Base-by-base conservation (phyloP, 2,113 vertebrate genomes). In the Nothoprocta pentlandii region DNA sequence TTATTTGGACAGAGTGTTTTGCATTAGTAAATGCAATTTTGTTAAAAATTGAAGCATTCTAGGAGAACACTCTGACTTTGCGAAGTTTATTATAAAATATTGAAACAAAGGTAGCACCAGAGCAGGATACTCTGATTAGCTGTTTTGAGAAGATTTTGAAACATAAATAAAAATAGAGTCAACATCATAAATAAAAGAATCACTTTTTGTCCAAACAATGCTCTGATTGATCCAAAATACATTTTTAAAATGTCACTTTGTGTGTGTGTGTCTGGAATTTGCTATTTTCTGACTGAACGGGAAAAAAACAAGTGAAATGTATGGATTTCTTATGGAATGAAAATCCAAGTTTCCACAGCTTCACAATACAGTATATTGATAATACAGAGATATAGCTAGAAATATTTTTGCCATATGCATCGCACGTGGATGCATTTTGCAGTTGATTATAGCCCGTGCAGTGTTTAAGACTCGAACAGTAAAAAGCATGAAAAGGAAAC, bases 1-100 rank as follows among this genome's bases (percentile, higher is more conserved):
- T 30, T 32, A 70, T 62, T 79, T 79, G 61, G 71, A 71, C 51
- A 46, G 76, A 75, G 39, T 86, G 80, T 80, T 95, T 95, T 86
- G 84, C 77, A 88, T 82, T 79, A 88, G 51, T 1, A 10, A 49
- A 76, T 79, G 26, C 56, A 51, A 34, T 68, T 71, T 36, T 10
- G 1, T n/a, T 58, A 88, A 62, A 85, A 82, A 82, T 61, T 16
- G 34, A 56, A 75, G 32, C 41, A 56, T 76, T 30, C 39, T 46
- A 16, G 34, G 12, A 54, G 61, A n/a, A 26, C 2, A 2, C 54
- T 34, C 71, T 74, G 66, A 39, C 63, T 70, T 66, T 62, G 80
- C 34, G 12, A 82, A 75, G 32, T 25, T 22, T 5, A 9, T 36
- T 53, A 6, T 36, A 76, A 76, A 67, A 36, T 69, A 44, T 6